These are phyloP conservation scores for Trissolcus japonicus DNA, from an alignment of 2,888 invertebrate species.

Conservation along the genomic window DNA sequence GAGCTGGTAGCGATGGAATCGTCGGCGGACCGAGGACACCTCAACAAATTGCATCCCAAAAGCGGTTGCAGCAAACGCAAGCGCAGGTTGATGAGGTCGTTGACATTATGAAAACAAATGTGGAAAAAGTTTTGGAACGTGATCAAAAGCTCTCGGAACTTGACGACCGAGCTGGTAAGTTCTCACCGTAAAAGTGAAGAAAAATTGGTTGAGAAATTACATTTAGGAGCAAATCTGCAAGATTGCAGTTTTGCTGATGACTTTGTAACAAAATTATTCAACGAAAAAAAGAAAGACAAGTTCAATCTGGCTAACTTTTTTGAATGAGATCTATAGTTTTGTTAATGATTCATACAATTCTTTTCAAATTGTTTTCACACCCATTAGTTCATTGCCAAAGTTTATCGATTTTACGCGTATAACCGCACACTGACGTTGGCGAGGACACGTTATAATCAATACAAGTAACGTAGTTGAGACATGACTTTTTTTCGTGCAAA, in stretches of 20 bases:
- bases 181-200: neutral
- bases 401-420: slow-evolving; percentile 64
- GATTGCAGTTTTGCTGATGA: neutral
- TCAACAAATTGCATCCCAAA: slow-evolving; percentile 89
- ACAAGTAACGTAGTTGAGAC: slow-evolving; percentile 52
- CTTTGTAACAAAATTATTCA: neutral
- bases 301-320: neutral
- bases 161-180: slow-evolving; percentile 90
- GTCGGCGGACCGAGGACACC: slow-evolving; percentile 92
- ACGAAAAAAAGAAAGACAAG: neutral
- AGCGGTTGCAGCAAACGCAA: slow-evolving; percentile 89
- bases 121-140: slow-evolving; percentile 96
- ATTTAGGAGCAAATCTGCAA: no score
- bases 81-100: slow-evolving; percentile 93
- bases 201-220: no score
- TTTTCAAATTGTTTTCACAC: slow-evolving; percentile 16
- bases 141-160: slow-evolving; percentile 96
- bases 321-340: neutral
- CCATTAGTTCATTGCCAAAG: slow-evolving; percentile 56
- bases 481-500: slow-evolving; percentile 39
- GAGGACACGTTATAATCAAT: slow-evolving; percentile 63
- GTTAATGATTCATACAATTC: neutral
- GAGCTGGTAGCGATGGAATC: slow-evolving; percentile 85
- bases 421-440: slow-evolving; percentile 63
- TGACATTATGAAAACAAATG: slow-evolving; percentile 96